Conservation (phyloP, 2,113 vertebrate genomes). For the Bucco capensis region DNA sequence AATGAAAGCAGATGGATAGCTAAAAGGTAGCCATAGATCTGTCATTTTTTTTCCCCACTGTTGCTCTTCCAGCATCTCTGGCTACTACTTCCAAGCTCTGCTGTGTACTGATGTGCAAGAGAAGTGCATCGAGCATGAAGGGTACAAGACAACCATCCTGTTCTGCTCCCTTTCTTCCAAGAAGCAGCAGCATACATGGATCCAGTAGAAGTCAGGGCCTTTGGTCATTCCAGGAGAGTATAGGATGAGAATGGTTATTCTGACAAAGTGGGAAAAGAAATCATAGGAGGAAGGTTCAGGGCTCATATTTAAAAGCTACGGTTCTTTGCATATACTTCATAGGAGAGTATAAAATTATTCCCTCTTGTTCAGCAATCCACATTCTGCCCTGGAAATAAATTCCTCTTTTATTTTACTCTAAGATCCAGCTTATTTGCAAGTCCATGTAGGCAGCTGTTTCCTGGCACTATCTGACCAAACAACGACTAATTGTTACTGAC, state of each 20-base stretch:
- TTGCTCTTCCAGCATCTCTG: neutral
- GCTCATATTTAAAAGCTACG: neutral
- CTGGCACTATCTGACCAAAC: slow-evolving; percentile 39
- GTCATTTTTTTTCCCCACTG: neutral
- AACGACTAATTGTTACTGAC: slow-evolving; percentile 51
- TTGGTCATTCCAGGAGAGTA: neutral
- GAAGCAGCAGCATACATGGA: neutral
- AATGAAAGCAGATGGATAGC: neutral
- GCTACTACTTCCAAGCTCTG: neutral
- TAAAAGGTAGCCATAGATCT: neutral
- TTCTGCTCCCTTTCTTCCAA: neutral
- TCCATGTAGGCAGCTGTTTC: neutral
- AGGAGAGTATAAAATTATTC: neutral
- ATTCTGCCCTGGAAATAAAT: neutral
- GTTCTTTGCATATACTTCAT: neutral
- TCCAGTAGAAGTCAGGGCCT: neutral
- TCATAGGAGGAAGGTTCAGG: neutral
- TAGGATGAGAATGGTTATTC: neutral
- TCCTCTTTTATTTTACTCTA: neutral
- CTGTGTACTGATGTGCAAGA: neutral
- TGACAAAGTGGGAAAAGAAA: neutral
- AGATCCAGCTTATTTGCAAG: neutral
- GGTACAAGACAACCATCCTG: neutral
- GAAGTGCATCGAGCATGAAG: neutral
- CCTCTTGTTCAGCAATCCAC: neutral